These are phyloP conservation scores for Megaptera novaeangliae DNA, from an alignment of 2,113 vertebrate species.

Conservation along the genomic window DNA sequence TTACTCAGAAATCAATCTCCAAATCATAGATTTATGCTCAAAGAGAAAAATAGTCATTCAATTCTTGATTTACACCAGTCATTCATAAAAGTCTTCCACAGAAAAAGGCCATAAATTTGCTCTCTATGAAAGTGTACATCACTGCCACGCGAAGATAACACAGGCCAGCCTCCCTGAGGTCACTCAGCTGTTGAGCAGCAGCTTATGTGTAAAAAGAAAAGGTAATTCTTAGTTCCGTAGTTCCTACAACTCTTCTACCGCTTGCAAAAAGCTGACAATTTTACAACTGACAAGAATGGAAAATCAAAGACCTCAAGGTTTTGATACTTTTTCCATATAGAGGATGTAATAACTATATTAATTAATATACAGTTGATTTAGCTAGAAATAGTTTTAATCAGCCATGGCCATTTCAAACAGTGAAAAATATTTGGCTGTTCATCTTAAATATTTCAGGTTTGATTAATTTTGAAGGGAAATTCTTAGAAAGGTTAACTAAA, in stretches of 20 bases:
- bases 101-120: constrained; percentile 52
- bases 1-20: constrained; percentile 41
- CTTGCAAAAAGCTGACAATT: not conserved
- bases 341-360: not conserved
- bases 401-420: not conserved
- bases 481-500: not conserved
- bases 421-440: not conserved
- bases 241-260: not conserved
- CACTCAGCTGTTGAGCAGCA: not conserved
- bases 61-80: constrained; percentile 60
- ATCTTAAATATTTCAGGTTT: not conserved
- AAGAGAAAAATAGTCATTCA: constrained; percentile 40
- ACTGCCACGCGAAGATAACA: not conserved
- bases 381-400: not conserved
- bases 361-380: not conserved
- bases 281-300: not conserved
- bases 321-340: not conserved
- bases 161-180: not conserved
- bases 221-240: not conserved
- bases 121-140: constrained; percentile 7
- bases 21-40: constrained; percentile 52
- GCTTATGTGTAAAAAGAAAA: not conserved
- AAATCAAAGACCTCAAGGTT: not conserved
- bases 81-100: constrained; percentile 51
- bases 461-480: not conserved